phyloP scores from a whole-genome alignment of 1,140 invertebrate species.

The Matsumurasca onukii region DNA sequence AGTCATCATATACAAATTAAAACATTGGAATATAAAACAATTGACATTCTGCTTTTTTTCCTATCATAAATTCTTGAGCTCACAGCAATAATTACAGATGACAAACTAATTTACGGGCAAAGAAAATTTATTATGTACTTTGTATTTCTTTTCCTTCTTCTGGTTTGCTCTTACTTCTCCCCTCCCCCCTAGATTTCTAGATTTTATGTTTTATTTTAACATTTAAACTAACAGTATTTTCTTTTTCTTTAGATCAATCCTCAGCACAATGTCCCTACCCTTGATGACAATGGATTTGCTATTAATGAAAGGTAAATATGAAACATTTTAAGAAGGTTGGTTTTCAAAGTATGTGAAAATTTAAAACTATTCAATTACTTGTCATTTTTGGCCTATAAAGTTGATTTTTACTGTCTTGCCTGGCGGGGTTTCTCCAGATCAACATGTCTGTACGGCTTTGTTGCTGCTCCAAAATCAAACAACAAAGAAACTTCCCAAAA shows the following conservation, averaged over 20 bases:
- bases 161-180: too few species aligned
- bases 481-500: neutral
- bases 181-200: too few species aligned
- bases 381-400: constrained; percentile 1
- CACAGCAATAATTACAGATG: too few species aligned
- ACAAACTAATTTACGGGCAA: too few species aligned
- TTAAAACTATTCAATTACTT: neutral
- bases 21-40: too few species aligned
- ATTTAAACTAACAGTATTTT: too few species aligned
- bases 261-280: constrained; percentile 64
- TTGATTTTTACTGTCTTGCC: neutral
- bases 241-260: constrained; percentile 57
- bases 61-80: too few species aligned
- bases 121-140: too few species aligned
- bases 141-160: too few species aligned
- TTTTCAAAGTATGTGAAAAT: neutral
- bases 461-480: neutral
- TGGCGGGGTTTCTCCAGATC: neutral
- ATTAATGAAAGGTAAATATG: constrained; percentile 60
- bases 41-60: too few species aligned
- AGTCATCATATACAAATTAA: too few species aligned
- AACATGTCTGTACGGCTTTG: constrained; percentile 1
- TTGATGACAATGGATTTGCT: constrained; percentile 65
- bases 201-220: too few species aligned
- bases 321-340: neutral